phyloP scores from a whole-genome alignment of 2,113 vertebrate species.

The Oryzias celebensis region DNA sequence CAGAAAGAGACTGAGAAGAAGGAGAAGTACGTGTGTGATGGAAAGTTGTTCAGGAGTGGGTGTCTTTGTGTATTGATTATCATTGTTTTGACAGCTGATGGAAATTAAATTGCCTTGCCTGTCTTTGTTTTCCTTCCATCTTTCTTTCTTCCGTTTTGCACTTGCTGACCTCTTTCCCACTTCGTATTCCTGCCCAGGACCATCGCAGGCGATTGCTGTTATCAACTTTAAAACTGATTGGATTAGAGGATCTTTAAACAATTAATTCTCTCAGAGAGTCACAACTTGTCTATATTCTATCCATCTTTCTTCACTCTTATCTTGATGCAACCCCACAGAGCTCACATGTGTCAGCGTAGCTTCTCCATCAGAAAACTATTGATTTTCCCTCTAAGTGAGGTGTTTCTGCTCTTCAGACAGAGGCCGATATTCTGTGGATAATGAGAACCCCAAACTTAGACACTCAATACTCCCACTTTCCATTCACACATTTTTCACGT shows the following conservation, averaged over 20 bases:
- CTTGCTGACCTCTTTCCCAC: slow-evolving; percentile 42
- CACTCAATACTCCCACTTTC: slow-evolving; percentile 2
- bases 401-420: slow-evolving; percentile 33
- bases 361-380: slow-evolving; percentile 43
- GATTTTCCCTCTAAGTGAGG: slow-evolving; percentile 32
- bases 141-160: slow-evolving; percentile 24
- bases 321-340: slow-evolving; percentile 7
- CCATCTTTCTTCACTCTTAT: slow-evolving; percentile 22
- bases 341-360: slow-evolving; percentile 17
- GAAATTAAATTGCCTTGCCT: slow-evolving; percentile 36
- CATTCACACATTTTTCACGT: slow-evolving; percentile 28
- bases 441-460: slow-evolving; percentile 24
- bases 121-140: slow-evolving; percentile 27
- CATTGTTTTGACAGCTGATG: slow-evolving; percentile 42
- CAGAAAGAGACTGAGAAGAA: slow-evolving; percentile 11
- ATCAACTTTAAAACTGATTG: slow-evolving; percentile 46
- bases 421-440: slow-evolving; percentile 22
- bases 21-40: neutral
- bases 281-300: slow-evolving; percentile 27
- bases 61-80: slow-evolving; percentile 45
- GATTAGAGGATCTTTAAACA: slow-evolving; percentile 48
- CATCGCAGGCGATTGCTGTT: slow-evolving; percentile 31
- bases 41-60: slow-evolving; percentile 22
- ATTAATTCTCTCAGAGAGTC: slow-evolving; percentile 49
- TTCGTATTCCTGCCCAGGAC: slow-evolving; percentile 29